These are phyloP conservation scores for Leptinotarsa defecta DNA, from an alignment of 1,140 invertebrate genomes.

Conservation along the genomic window DNA sequence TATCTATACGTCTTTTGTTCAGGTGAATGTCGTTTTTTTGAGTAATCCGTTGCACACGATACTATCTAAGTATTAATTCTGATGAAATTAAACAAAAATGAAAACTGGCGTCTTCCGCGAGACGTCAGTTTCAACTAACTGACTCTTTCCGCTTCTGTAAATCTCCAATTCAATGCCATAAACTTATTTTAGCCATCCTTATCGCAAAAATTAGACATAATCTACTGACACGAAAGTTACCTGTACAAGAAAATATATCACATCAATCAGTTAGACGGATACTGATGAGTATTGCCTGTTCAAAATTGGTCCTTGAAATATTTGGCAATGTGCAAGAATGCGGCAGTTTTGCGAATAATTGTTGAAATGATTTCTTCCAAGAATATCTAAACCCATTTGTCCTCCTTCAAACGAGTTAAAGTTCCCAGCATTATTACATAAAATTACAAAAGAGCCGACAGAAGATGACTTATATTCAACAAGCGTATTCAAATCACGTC, in stretches of 20 bases:
- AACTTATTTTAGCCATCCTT: background rate
- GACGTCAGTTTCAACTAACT: background rate
- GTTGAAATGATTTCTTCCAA: conserved; percentile 2
- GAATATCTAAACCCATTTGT: conserved; percentile 21
- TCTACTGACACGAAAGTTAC: too few relatives aligned
- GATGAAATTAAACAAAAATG: too few relatives aligned
- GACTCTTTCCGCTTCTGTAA: background rate
- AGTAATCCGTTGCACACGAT: too few relatives aligned
- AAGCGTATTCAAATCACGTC: background rate
- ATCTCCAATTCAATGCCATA: background rate
- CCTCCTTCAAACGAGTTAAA: conserved; percentile 18
- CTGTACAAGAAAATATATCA: background rate
- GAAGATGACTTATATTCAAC: background rate
- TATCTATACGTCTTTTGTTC: too few relatives aligned
- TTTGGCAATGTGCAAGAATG: conserved; percentile 9
- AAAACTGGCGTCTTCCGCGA: too few relatives aligned
- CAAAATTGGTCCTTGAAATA: background rate
- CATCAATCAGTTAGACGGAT: background rate
- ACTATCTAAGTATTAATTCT: too few relatives aligned
- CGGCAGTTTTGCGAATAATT: conserved; percentile 16
- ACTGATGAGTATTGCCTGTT: background rate
- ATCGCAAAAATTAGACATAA: background rate
- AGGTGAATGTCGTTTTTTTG: too few relatives aligned
- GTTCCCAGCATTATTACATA: conserved; percentile 13
- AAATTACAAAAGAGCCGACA: conserved; percentile 8